Evolutionary conservation across 2,113 vertebrate genomes (phyloP).

Genomic region (Lasiurus cinereus): DNA sequence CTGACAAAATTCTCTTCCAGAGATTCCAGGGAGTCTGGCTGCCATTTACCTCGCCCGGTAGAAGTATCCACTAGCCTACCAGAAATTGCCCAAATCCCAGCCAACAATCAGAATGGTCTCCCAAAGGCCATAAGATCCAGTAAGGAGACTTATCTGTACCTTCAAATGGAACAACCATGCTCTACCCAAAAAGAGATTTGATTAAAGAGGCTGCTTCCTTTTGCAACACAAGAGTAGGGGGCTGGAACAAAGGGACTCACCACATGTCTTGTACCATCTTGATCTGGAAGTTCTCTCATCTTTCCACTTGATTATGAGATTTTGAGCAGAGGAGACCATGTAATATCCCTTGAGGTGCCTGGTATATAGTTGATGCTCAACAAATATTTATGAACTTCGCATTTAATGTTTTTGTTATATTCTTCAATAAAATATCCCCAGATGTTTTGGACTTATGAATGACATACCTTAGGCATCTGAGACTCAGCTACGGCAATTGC

Average conservation of each 20-base stretch:
- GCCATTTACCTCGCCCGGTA: not conserved
- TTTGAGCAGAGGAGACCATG: conserved; percentile 2
- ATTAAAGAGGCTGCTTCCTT: not conserved
- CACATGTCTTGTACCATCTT: conserved; percentile 1
- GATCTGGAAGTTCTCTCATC: conserved; percentile 11
- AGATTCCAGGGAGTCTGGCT: not conserved
- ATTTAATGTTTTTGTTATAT: conserved; percentile 20
- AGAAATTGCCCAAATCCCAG: not conserved
- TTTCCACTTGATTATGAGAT: conserved; percentile 27
- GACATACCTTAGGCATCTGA: not conserved
- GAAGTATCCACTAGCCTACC: not conserved
- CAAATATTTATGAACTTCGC: conserved; percentile 14
- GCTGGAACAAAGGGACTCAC: conserved; percentile 32
- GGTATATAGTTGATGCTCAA: not conserved
- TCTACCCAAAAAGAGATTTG: not conserved
- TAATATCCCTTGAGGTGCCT: not conserved
- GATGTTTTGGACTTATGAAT: not conserved
- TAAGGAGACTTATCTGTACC: not conserved
- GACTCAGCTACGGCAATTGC: not conserved
- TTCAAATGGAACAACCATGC: not conserved
- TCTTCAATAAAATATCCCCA: not conserved
- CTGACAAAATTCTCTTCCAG: not conserved
- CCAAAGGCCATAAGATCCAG: not conserved
- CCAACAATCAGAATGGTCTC: not conserved
- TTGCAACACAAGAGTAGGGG: not conserved